Evolutionary conservation across 2,797 vertebrate genomes (phyloP).

Genomic region (Anguilla megastoma): DNA sequence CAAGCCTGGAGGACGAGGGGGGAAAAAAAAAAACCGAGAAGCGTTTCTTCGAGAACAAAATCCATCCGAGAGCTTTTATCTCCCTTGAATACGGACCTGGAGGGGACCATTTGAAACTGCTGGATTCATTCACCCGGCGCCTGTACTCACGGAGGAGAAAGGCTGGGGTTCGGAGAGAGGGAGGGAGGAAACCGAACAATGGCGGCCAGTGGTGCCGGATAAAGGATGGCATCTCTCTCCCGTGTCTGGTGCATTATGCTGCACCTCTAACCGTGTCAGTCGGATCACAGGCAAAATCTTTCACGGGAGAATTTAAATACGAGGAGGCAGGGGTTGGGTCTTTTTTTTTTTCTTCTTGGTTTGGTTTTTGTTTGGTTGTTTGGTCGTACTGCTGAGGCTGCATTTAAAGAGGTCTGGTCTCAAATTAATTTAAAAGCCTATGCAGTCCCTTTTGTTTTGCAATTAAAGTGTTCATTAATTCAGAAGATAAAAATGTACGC

Average conservation of each 20-base stretch:
- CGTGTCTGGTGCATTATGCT: conserved; percentile 11
- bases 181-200: conserved; percentile 29
- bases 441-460: neutral
- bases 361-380: neutral
- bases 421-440: neutral
- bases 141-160: conserved; percentile 35
- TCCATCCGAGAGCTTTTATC: conserved; percentile 59
- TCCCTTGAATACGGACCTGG: conserved; percentile 54
- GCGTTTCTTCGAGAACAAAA: conserved; percentile 44
- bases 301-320: conserved; percentile 11
- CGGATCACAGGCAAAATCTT: conserved; percentile 27
- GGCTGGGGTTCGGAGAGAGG: neutral
- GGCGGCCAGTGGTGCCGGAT: conserved; percentile 26
- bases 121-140: conserved; percentile 46
- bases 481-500: neutral
- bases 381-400: neutral
- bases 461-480: neutral
- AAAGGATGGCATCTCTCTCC: conserved; percentile 20
- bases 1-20: conserved; percentile 56
- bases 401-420: neutral
- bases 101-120: conserved; percentile 41
- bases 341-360: neutral
- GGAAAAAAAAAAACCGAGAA: conserved; percentile 46
- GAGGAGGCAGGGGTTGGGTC: neutral
- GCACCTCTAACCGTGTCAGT: neutral